Base-by-base conservation (phyloP, 1,140 invertebrate genomes). In the Aphelenchoides besseyi region DNA sequence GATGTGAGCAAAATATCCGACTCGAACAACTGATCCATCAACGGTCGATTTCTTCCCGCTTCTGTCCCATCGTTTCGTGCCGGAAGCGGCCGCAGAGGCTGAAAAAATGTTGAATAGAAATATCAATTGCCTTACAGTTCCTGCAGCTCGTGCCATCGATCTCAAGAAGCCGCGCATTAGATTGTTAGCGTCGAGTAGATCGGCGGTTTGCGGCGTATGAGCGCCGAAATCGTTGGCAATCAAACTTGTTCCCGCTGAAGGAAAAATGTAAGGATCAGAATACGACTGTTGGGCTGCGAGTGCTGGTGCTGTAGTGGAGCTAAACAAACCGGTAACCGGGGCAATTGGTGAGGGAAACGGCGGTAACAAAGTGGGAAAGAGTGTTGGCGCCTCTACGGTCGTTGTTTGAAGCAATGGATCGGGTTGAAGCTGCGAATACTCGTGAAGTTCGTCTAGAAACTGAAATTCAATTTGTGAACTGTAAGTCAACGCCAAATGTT, bases 1-100 rank as follows among this genome's bases (percentile, higher is more conserved):
- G 74, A 74, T 16, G 76, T 78, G 28, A 78, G 35, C n/a, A 78
- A 48, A 55, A 78, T 78, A 54, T 78, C 76, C n/a, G 48, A 62
- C 23, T 78, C 76, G 59, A 78, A 78, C 9, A 78, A 54, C 52
- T 78, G 78, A 69, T 78, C 78, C 73, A 78, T 81, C 3, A 78
- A 35, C 5, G 76, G 76, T 26, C 76, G 5, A 36, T 78, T 78
- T 23, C 69, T 32, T 18, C 76, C 76, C 12, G 73, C 36, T 69
- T 76, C 74, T 30, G 74, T 76, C n/a, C 74, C 74, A 52, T 76
- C 74, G 36, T 74, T 74, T 18, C 61, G 23, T 35, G 32, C 61
- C n/a, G 70, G 71, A 48, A 76, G 33, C 18, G 74, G 74, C 62
- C 75, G 37, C 35, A 79, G 76, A 26, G 76, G 77, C 69, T 74